These are phyloP conservation scores for Diaprepes abbreviatus DNA, from an alignment of 2,888 invertebrate species.

Conservation along the genomic window DNA sequence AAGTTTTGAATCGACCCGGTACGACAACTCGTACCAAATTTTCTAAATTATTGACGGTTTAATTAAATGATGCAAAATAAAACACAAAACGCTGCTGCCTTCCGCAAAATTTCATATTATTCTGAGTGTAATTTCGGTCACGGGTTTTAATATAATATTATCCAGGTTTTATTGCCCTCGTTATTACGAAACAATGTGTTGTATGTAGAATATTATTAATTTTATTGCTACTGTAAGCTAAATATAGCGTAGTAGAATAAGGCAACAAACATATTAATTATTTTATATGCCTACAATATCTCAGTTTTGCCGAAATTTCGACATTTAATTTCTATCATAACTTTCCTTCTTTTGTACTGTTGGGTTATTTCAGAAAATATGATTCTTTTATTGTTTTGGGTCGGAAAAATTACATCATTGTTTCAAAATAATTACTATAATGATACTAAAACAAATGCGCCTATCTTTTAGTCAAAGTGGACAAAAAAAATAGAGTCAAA, in stretches of 20 bases:
- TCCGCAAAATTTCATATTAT: slow-evolving; percentile 17
- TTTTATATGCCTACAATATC: slow-evolving; percentile 2
- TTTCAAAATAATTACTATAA: no score
- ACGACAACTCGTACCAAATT: no score
- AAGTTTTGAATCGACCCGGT: no score
- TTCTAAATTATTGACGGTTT: slow-evolving; percentile 8
- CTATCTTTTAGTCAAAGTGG: no score
- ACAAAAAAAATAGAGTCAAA: no score
- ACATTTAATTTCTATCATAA: not conserved
- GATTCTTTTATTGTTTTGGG: no score
- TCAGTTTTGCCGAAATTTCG: not conserved
- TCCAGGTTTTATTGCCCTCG: slow-evolving; percentile 7
- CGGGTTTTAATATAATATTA: slow-evolving; percentile 20
- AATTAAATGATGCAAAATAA: slow-evolving; percentile 20
- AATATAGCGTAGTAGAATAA: slow-evolving; percentile 1
- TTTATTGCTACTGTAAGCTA: not conserved
- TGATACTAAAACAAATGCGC: no score
- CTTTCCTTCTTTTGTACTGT: not conserved
- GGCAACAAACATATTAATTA: not conserved
- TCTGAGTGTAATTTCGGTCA: slow-evolving; percentile 11
- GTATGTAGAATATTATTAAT: slow-evolving; percentile 11
- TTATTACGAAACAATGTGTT: slow-evolving; percentile 25
- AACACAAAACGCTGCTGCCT: not conserved
- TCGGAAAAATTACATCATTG: no score
- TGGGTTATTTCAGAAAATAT: no score